Percentiles rank a stretch among this genome's conserved stretches.
Conservation (phyloP, 2,113 vertebrate genomes). For the Salvelinus namaycush region DNA sequence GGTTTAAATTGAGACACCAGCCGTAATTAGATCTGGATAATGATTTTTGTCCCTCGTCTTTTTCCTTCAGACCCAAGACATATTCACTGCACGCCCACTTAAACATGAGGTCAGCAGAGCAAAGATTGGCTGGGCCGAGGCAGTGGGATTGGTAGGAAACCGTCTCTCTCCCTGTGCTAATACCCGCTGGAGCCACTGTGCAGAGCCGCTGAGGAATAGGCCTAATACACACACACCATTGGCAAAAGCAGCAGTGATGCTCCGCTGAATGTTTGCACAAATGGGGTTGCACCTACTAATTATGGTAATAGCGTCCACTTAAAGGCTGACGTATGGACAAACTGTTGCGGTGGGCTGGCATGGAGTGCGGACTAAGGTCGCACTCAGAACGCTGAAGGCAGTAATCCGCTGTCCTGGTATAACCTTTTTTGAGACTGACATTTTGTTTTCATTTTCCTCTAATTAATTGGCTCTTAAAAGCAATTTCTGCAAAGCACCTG, state of each 20-base stretch:
- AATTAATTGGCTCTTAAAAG: constrained; percentile 16
- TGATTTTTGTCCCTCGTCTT: constrained; percentile 36
- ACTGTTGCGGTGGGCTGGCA: constrained; percentile 61
- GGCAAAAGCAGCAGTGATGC: constrained; percentile 46
- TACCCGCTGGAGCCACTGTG: constrained; percentile 54
- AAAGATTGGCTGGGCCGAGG: constrained; percentile 43
- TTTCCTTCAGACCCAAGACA: constrained; percentile 50
- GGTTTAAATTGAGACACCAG: constrained; percentile 28
- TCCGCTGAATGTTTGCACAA: constrained; percentile 58
- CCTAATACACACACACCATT: constrained; percentile 35
- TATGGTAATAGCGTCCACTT: constrained; percentile 66
- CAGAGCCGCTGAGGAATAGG: constrained; percentile 43
- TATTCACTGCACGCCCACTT: constrained; percentile 60
- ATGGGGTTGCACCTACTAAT: constrained; percentile 64
- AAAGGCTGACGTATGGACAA: constrained; percentile 68
- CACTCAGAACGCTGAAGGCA: constrained; percentile 32
- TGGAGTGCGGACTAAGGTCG: constrained; percentile 53
- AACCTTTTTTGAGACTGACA: constrained; percentile 32
- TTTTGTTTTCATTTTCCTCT: constrained; percentile 36
- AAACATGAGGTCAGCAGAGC: constrained; percentile 57
- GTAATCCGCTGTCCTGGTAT: constrained; percentile 39
- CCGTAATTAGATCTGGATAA: constrained; percentile 52
- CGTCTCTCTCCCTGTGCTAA: constrained; percentile 46
- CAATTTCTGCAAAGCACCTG: constrained; percentile 33
- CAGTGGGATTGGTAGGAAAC: constrained; percentile 52